Evolutionary conservation across 2,113 vertebrate genomes (phyloP), one percentile per base, ranked within the genome.

Genomic region (Brachypodius melanocephalos): DNA sequence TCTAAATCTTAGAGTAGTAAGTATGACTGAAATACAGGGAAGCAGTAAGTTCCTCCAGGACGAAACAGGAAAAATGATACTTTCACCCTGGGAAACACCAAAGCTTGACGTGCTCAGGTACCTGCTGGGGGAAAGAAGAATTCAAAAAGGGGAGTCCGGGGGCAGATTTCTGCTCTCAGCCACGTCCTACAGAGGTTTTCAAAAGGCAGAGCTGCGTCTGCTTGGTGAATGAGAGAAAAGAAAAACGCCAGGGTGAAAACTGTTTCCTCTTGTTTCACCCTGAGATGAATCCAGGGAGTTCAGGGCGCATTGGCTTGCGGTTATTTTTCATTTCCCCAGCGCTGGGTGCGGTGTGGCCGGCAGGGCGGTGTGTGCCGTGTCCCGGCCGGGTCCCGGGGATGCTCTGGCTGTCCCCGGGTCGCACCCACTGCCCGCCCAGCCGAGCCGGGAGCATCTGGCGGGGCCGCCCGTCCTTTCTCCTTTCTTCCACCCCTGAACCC

Each of bases 391-490:
- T 29, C 17, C 54, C 51, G 40, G 0, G 58, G 76, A 74, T 62
- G 29, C 79, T 85, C 71, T 19, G 54, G 29, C 2, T 14, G 49
- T 28, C 48, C 14, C 48, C 25, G 48, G 48, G 24, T 25, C 26
- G 48, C 48, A 14, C 88, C 94, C 96, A 55, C 55, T 42, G 84
- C 85, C 57, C 73, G 46, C 79, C 15, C 7, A 67, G 61, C 84
- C 68, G 90, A 88, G 46, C 82, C 32, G 38, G 42, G 9, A 55
- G 91, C 93, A 85, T 94, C 96, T 97, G 96, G 34, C 42, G 42
- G 42, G 86, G 66, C 89, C 10, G 19, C 0, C 25, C 42, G 4
- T 52, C 89, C 54, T 55, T 21, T 55, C 12, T 54, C 29, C 20
- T 95, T 91, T 92, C 87, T 91, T 42, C 85, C 58, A 2, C 51